These are phyloP conservation scores for Datnioides undecimradiatus DNA, from an alignment of 2,113 vertebrate genomes.

Conservation along the genomic window DNA sequence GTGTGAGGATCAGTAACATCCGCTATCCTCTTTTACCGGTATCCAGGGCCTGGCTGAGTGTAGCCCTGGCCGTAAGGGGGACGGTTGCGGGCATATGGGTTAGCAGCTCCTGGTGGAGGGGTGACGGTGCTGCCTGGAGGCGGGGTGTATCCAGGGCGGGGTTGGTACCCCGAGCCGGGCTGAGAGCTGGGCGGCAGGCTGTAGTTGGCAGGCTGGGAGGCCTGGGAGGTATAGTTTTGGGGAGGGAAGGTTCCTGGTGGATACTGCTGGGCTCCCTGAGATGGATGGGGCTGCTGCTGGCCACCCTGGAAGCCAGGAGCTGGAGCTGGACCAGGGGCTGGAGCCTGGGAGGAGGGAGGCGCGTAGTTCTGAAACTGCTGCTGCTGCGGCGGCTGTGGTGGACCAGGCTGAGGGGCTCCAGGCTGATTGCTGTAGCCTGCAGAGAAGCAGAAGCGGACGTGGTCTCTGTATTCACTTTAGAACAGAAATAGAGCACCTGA, in stretches of 20 bases:
- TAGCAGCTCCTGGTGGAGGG: constrained; percentile 90
- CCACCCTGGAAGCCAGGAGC: constrained; percentile 84
- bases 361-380: constrained; percentile 95
- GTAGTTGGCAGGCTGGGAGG: constrained; percentile 90
- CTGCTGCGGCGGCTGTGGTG: constrained; percentile 82
- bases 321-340: constrained; percentile 84
- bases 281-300: constrained; percentile 84
- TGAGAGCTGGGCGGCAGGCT: constrained; percentile 89
- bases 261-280: constrained; percentile 91
- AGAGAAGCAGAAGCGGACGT: constrained; percentile 50
- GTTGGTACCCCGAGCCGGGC: constrained; percentile 86
- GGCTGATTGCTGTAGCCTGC: constrained; percentile 92
- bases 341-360: constrained; percentile 88
- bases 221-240: constrained; percentile 94
- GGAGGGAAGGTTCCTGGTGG: constrained; percentile 89
- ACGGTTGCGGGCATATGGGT: constrained; percentile 95
- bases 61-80: constrained; percentile 94
- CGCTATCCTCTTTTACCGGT: constrained; percentile 87
- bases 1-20: constrained; percentile 35
- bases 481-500: background rate
- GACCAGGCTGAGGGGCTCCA: constrained; percentile 87
- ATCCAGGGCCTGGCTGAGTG: constrained; percentile 95
- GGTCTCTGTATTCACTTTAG: background rate
- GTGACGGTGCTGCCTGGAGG: constrained; percentile 90
- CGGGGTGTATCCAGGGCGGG: constrained; percentile 90